These are phyloP conservation scores for Ramphastos sulfuratus DNA, from an alignment of 2,113 vertebrate species.

Conservation along the genomic window DNA sequence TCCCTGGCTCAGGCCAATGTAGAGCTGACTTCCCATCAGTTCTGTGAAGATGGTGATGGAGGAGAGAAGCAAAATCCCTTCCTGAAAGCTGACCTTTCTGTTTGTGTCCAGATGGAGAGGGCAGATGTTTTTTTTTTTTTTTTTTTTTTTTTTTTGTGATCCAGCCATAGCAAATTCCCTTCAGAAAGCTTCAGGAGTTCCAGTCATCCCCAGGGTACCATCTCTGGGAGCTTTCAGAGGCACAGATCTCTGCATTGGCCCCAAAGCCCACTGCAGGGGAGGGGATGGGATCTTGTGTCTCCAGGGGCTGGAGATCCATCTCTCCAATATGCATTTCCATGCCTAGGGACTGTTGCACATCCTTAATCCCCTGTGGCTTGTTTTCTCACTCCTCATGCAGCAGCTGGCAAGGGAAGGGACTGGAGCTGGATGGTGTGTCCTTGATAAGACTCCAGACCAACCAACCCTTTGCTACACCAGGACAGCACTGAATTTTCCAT, in stretches of 20 bases:
- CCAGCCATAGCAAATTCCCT: background rate
- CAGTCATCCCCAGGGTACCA: background rate
- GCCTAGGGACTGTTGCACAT: background rate
- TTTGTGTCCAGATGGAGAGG: background rate
- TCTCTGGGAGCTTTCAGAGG: background rate
- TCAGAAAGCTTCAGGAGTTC: background rate
- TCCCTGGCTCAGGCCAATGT: fast-evolving
- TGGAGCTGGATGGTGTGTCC: background rate
- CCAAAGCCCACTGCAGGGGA: background rate
- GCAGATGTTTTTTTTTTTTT: too few relatives aligned
- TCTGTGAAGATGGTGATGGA: background rate
- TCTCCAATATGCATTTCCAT: background rate
- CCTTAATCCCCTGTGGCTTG: background rate
- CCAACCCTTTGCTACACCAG: background rate
- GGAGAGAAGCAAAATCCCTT: background rate
- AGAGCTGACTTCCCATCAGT: background rate
- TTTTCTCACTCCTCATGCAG: background rate
- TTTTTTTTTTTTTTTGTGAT: background rate
- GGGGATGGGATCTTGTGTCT: background rate
- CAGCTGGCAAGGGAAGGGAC: background rate
- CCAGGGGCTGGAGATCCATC: background rate
- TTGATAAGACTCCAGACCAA: background rate
- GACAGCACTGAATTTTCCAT: background rate
- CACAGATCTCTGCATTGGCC: background rate
- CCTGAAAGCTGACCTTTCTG: background rate